These are phyloP conservation scores for Epinephelus fuscoguttatus DNA, from an alignment of 2,113 vertebrate species.

Conservation along the genomic window DNA sequence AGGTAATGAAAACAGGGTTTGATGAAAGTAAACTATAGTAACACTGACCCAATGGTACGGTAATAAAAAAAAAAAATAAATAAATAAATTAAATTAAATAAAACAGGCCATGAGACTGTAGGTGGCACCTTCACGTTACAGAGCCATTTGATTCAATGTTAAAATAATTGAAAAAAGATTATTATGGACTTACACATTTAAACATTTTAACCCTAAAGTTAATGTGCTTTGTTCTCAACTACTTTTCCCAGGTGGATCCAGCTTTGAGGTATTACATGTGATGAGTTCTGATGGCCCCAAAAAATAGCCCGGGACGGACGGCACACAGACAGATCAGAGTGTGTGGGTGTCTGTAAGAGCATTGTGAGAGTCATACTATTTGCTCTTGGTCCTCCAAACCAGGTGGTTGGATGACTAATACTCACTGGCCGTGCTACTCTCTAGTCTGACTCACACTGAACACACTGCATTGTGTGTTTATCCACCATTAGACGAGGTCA, in stretches of 20 bases:
- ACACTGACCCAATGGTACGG: not conserved
- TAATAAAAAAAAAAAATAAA: not conserved
- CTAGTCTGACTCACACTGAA: conserved; percentile 45
- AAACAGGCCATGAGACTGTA: not conserved
- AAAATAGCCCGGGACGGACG: conserved; percentile 4
- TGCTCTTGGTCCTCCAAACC: conserved; percentile 43
- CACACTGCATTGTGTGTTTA: conserved; percentile 35
- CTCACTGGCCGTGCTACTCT: conserved; percentile 49
- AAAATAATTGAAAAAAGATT: not conserved
- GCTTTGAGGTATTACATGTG: not conserved
- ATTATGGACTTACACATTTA: not conserved
- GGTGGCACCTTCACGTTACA: not conserved
- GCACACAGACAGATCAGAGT: conserved; percentile 42
- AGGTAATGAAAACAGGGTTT: not conserved
- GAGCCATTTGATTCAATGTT: conserved; percentile 5
- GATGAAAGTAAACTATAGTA: not conserved
- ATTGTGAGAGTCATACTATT: conserved; percentile 40
- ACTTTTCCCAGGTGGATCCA: not conserved
- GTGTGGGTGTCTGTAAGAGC: conserved; percentile 45
- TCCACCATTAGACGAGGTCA: conserved; percentile 50
- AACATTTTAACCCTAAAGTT: not conserved
- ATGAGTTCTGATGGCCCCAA: not conserved
- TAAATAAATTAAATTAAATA: not conserved
- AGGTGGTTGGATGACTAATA: conserved; percentile 55
- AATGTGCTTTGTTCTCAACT: not conserved